These are phyloP conservation scores for Nomada goodeniana DNA, from an alignment of 2,888 invertebrate species.

Conservation along the genomic window DNA sequence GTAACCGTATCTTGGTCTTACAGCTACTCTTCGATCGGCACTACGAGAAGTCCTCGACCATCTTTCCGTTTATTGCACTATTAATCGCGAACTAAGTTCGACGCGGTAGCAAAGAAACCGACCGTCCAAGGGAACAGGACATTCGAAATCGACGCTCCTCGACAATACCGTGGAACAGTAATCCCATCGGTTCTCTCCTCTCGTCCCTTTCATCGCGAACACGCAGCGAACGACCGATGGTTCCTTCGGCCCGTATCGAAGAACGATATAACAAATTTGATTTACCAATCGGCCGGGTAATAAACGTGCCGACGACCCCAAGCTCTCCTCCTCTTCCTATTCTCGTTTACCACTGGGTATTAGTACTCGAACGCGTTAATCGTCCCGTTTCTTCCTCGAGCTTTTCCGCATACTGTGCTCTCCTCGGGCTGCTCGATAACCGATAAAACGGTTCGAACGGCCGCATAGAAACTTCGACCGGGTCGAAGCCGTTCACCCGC, in stretches of 20 bases:
- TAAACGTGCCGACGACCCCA: slow-evolving; percentile 22
- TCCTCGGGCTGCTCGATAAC: slow-evolving; percentile 37
- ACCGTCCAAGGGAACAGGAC: slow-evolving; percentile 4
- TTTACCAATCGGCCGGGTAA: slow-evolving; percentile 44
- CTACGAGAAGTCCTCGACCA: slow-evolving; percentile 45
- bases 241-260: slow-evolving; percentile 7
- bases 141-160: background rate
- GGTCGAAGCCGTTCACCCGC: slow-evolving; percentile 13
- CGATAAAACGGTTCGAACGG: slow-evolving; percentile 37
- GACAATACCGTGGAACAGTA: background rate
- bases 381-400: slow-evolving; percentile 31
- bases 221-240: background rate
- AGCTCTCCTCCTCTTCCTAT: background rate
- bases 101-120: slow-evolving; percentile 15
- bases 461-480: slow-evolving; percentile 25
- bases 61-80: slow-evolving; percentile 59
- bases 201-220: background rate
- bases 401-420: slow-evolving; percentile 19
- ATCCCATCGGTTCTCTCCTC: background rate
- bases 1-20: slow-evolving; percentile 53
- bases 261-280: slow-evolving; percentile 50
- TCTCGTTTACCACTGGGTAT: slow-evolving; percentile 44
- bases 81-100: slow-evolving; percentile 42
- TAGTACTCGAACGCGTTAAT: slow-evolving; percentile 32
- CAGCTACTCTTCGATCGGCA: slow-evolving; percentile 30